Conservation (phyloP, 2,113 vertebrate species). For the Limanda limanda region DNA sequence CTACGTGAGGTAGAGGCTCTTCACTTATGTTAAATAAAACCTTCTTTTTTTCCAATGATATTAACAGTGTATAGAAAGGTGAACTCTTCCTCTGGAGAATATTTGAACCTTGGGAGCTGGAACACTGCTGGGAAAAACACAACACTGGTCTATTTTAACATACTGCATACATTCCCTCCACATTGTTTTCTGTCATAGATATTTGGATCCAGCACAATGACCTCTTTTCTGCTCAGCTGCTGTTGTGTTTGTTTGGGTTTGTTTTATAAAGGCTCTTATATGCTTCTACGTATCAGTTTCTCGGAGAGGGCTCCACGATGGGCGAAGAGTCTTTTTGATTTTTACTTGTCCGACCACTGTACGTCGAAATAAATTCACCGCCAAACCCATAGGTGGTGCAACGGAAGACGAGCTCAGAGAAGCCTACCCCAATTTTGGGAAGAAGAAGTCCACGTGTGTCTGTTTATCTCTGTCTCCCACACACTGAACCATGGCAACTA, state of each 20-base stretch:
- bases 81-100: slow-evolving; percentile 6
- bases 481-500: no score
- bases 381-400: no score
- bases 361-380: no score
- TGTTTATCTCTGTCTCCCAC: no score
- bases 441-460: no score
- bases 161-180: background rate
- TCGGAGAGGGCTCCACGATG: no score
- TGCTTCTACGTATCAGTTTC: no score
- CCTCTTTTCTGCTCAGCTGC: slow-evolving; percentile 9
- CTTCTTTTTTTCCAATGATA: background rate
- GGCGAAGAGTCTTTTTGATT: no score
- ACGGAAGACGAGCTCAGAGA: no score
- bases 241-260: background rate
- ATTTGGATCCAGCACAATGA: background rate
- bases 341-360: no score
- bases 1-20: background rate
- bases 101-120: background rate
- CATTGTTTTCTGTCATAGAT: slow-evolving; percentile 8
- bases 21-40: background rate
- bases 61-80: background rate
- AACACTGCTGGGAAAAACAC: slow-evolving; percentile 6
- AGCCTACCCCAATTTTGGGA: no score
- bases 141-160: background rate
- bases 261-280: no score